phyloP scores from a whole-genome alignment of 2,113 vertebrate species.

The Sardina pilchardus region DNA sequence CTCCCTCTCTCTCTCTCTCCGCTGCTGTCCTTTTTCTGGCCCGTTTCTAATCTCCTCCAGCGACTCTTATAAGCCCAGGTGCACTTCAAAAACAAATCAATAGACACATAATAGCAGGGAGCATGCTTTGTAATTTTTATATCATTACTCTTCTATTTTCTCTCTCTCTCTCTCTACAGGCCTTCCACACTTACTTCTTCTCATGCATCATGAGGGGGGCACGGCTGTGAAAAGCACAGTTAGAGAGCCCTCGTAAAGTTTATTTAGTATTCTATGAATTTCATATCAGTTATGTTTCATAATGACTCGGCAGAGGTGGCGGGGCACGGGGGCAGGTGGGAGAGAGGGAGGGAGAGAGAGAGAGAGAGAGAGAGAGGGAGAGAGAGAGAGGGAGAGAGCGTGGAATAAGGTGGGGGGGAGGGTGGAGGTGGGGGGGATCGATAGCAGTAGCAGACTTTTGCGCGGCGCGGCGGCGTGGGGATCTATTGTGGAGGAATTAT shows the following conservation, averaged over 20 bases:
- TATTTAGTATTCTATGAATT: constrained; percentile 99
- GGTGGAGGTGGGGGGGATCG: constrained; percentile 67
- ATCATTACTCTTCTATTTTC: constrained; percentile 91
- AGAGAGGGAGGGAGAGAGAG: background rate
- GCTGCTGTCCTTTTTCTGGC: constrained; percentile 43
- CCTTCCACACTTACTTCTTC: constrained; percentile 54
- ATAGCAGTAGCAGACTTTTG: constrained; percentile 97
- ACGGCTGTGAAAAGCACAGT: constrained; percentile 67
- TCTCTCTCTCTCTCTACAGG: constrained; percentile 5
- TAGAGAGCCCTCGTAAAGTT: constrained; percentile 91
- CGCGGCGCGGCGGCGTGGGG: constrained; percentile 89
- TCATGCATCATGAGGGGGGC: constrained; percentile 78
- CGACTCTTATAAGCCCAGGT: constrained; percentile 81
- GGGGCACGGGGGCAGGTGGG: constrained; percentile 35
- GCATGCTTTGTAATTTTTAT: constrained; percentile 98
- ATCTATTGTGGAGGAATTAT: constrained; percentile 99
- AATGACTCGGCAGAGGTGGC: constrained; percentile 85
- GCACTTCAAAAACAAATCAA: constrained; percentile 99
- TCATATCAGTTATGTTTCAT: constrained; percentile 98
- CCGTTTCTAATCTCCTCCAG: constrained; percentile 69
- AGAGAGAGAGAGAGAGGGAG: background rate
- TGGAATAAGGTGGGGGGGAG: background rate
- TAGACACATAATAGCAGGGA: constrained; percentile 94
- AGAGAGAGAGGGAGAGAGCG: background rate
- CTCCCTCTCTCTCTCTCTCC: constrained; percentile 37